These are phyloP conservation scores for cattle (Bos taurus) DNA, from an alignment of 2,113 vertebrate genomes.

Conservation along the genomic window ARS-UCD2.0 NC_037332.1:75607001-75607500, in stretches of 20 bases:
- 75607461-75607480: too few species aligned
- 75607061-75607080: not conserved
- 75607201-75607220: not conserved
- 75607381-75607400: too few species aligned
- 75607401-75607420: too few species aligned
- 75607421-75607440: too few species aligned
- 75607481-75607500: too few species aligned
- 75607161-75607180: not conserved
- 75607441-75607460: too few species aligned
- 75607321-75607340: not conserved
- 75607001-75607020: not conserved
- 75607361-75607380: too few species aligned
- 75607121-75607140: not conserved
- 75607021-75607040: not conserved
- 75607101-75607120: not conserved
- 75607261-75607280: not conserved
- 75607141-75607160: not conserved
- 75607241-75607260: not conserved
- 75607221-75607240: not conserved
- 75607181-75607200: not conserved
- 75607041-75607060: not conserved
- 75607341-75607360: not conserved
- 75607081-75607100: not conserved
- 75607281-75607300: not conserved
- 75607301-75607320: not conserved